Conservation (phyloP, 1,140 invertebrate species). For the Zophobas atratus region DNA sequence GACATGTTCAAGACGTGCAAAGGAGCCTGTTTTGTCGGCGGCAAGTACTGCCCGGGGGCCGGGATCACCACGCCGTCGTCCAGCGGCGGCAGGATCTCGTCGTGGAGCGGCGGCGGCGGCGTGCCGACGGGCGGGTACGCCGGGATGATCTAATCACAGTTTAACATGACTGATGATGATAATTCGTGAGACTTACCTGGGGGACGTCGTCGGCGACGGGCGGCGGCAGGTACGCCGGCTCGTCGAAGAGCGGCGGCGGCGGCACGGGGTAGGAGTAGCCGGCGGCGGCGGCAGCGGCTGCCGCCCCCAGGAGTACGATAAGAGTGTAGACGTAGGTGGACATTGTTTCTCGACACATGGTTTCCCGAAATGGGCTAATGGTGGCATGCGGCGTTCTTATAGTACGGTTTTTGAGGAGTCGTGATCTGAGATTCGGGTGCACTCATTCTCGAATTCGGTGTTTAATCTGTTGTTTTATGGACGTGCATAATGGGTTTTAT, state of each 20-base stretch:
- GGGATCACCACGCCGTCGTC: slow-evolving; percentile 57
- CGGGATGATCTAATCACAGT: too few relatives aligned
- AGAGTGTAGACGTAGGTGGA: too few relatives aligned
- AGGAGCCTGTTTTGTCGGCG: slow-evolving; percentile 44
- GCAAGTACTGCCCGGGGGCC: slow-evolving; percentile 52
- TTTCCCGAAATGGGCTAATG: slow-evolving; percentile 5
- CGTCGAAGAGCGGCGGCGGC: too few relatives aligned
- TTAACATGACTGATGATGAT: too few relatives aligned
- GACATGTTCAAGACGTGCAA: slow-evolving; percentile 62
- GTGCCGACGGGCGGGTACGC: background rate
- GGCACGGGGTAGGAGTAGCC: too few relatives aligned
- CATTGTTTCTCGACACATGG: too few relatives aligned
- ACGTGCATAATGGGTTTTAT: slow-evolving; percentile 52
- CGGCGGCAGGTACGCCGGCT: too few relatives aligned
- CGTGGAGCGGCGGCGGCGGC: slow-evolving; percentile 34
- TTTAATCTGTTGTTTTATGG: slow-evolving; percentile 17
- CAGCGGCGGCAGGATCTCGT: slow-evolving; percentile 45
- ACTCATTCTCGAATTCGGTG: slow-evolving; percentile 42
- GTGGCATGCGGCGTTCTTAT: slow-evolving; percentile 13
- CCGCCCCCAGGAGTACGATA: too few relatives aligned
- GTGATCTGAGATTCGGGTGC: slow-evolving; percentile 27
- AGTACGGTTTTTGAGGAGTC: slow-evolving; percentile 27
- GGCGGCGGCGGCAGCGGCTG: too few relatives aligned
- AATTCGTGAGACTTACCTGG: too few relatives aligned
- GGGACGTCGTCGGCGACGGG: too few relatives aligned